A percentile compares a stretch with the other conserved stretches of the same genome.
These are phyloP conservation scores for Cydia amplana DNA, from an alignment of 1,140 invertebrate genomes.

Conservation along the genomic window DNA sequence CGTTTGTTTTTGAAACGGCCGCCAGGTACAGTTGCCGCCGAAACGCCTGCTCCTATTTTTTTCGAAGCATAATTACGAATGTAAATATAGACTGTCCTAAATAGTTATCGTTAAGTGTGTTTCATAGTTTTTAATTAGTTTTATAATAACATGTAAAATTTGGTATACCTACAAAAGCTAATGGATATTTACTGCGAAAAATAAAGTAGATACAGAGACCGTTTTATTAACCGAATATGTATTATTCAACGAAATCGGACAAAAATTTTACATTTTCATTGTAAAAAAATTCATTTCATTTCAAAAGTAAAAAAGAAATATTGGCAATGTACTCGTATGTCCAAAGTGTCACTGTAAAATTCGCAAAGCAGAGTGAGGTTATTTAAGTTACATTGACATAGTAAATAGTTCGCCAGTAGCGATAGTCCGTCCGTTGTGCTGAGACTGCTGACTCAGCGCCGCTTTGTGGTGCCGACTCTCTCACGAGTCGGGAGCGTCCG, in stretches of 20 bases:
- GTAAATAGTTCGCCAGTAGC: slow-evolving; percentile 38
- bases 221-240: not conserved
- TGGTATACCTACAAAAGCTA: not conserved
- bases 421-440: slow-evolving; percentile 37
- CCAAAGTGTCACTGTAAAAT: not conserved
- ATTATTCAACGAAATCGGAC: not conserved
- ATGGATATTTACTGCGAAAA: not conserved
- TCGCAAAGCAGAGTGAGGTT: slow-evolving; percentile 12
- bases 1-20: slow-evolving; percentile 76
- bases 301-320: not conserved
- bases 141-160: not conserved
- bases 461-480: slow-evolving; percentile 58
- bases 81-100: slow-evolving; percentile 30
- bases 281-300: too few relatives aligned
- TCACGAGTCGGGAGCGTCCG: slow-evolving; percentile 42
- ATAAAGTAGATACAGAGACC: not conserved
- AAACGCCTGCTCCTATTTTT: slow-evolving; percentile 37
- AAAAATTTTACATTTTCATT: not conserved
- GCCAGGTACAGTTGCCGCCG: slow-evolving; percentile 54
- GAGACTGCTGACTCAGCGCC: slow-evolving; percentile 66
- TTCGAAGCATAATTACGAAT: slow-evolving; percentile 34
- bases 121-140: slow-evolving; percentile 20
- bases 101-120: slow-evolving; percentile 8
- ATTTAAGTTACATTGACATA: slow-evolving; percentile 10
- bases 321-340: not conserved